These are phyloP conservation scores for Leptinotarsa undecemlineata DNA, from an alignment of 1,140 invertebrate genomes.

Conservation along the genomic window DNA sequence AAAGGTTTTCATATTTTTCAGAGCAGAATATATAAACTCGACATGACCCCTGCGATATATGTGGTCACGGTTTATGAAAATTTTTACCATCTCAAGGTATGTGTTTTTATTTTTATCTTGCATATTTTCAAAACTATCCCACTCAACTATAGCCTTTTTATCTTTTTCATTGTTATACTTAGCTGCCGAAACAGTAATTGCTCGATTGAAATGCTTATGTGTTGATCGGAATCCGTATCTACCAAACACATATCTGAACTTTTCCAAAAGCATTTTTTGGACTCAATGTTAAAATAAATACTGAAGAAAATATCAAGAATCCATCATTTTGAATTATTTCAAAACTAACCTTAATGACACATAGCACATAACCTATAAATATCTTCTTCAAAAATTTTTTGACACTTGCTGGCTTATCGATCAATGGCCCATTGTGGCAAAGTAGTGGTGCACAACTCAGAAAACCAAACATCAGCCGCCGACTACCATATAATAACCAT, in stretches of 20 bases:
- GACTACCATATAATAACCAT: too few species aligned
- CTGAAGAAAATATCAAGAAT: too few species aligned
- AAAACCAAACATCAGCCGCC: too few species aligned
- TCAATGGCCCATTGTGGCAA: too few species aligned
- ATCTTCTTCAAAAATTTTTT: too few species aligned
- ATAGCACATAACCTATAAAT: too few species aligned
- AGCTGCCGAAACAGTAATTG: conserved; percentile 19
- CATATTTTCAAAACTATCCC: conserved; percentile 58
- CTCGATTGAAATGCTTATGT: conserved; percentile 17
- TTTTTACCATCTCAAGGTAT: conserved; percentile 74
- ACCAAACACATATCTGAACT: background rate
- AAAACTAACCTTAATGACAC: too few species aligned
- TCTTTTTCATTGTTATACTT: conserved; percentile 27
- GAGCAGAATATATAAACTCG: conserved; percentile 89
- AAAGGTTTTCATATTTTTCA: conserved; percentile 88
- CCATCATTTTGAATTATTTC: too few species aligned
- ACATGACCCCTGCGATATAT: conserved; percentile 77
- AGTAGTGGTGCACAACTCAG: too few species aligned
- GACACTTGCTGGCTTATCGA: too few species aligned
- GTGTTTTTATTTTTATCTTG: conserved; percentile 72
- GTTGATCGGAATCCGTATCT: background rate
- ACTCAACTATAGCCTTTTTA: conserved; percentile 21
- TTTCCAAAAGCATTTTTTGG: too few species aligned
- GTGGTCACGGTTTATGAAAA: conserved; percentile 66
- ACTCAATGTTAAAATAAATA: too few species aligned